Conservation (phyloP, 2,888 invertebrate genomes). For the Ypsolopha sequella region DNA sequence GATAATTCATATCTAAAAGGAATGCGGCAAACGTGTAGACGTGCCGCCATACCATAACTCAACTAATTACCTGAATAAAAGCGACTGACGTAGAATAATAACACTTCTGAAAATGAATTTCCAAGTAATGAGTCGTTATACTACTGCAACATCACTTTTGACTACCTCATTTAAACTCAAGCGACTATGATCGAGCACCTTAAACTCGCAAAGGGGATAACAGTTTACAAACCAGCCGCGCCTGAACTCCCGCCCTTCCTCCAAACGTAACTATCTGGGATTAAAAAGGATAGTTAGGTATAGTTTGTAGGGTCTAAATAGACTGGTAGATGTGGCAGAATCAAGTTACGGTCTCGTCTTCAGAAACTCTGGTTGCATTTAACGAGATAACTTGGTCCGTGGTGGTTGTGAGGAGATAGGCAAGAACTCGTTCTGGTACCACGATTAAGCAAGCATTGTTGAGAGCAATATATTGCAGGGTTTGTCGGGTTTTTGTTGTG, state of each 20-base stretch:
- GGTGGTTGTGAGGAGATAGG: not conserved
- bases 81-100: no score
- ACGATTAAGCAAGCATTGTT: no score
- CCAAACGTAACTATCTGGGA: not conserved
- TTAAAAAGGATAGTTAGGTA: not conserved
- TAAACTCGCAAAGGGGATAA: constrained; percentile 2
- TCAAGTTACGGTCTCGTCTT: constrained; percentile 33
- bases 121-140: not conserved
- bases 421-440: constrained; percentile 1
- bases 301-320: constrained; percentile 16
- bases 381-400: constrained; percentile 55
- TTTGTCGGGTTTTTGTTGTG: no score
- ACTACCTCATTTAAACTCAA: not conserved
- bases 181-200: not conserved
- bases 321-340: constrained; percentile 16
- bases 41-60: no score
- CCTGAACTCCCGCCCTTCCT: not conserved
- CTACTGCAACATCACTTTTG: not conserved
- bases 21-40: no score
- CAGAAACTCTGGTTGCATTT: constrained; percentile 52
- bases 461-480: no score
- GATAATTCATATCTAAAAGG: no score
- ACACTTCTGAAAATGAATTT: not conserved
- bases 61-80: no score
- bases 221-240: not conserved